Percentiles rank a stretch among this genome's conserved stretches.
Evolutionary conservation across 2,888 invertebrate genomes (phyloP).

Genomic region (Agrochola lychnidis): DNA sequence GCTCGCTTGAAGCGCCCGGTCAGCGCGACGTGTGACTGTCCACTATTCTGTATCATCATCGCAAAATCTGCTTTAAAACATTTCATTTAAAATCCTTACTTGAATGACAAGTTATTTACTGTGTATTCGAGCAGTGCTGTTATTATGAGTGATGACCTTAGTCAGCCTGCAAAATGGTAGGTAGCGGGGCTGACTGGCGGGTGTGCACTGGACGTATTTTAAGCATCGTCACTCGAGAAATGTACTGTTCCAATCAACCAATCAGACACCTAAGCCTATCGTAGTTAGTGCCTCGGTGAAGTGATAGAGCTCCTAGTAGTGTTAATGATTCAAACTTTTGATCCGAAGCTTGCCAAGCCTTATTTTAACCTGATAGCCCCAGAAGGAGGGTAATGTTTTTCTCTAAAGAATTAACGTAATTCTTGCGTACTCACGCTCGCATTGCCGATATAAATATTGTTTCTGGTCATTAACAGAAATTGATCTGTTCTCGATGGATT

Average conservation of each 20-base stretch:
- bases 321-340: neutral
- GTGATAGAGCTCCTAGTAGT: neutral
- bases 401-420: too few relatives aligned
- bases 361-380: neutral
- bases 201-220: neutral
- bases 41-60: too few relatives aligned
- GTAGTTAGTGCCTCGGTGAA: neutral
- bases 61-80: too few relatives aligned
- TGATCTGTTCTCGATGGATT: slow-evolving; percentile 80
- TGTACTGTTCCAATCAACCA: neutral
- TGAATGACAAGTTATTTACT: too few relatives aligned
- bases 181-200: neutral
- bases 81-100: too few relatives aligned
- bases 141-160: too few relatives aligned
- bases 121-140: too few relatives aligned
- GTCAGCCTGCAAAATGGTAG: neutral
- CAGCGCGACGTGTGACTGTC: too few relatives aligned
- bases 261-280: neutral
- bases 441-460: slow-evolving; percentile 81
- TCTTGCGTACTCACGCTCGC: slow-evolving; percentile 73
- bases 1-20: too few relatives aligned
- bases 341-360: neutral
- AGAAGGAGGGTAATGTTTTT: neutral
- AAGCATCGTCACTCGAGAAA: neutral
- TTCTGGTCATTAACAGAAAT: slow-evolving; percentile 81